Conservation (phyloP, 2,888 invertebrate species). For the Ommatoiulus sabulosus region DNA sequence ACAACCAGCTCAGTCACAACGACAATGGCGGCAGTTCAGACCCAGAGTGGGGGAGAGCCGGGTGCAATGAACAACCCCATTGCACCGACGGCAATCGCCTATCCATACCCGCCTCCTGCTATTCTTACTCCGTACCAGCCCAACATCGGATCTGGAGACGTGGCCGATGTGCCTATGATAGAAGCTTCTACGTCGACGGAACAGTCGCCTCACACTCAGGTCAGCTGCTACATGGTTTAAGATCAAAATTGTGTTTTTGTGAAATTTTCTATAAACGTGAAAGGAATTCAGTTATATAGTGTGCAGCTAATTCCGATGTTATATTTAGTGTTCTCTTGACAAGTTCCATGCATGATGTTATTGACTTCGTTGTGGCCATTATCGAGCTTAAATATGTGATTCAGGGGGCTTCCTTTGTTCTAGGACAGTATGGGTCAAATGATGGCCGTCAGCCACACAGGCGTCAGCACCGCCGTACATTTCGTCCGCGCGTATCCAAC, state of each 20-base stretch:
- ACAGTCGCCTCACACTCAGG: slow-evolving; percentile 49
- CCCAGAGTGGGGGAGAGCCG: slow-evolving; percentile 48
- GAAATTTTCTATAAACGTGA: not conserved
- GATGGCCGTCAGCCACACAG: slow-evolving; percentile 30
- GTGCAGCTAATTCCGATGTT: too few relatives aligned
- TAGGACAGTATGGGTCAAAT: slow-evolving; percentile 53
- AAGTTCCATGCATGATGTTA: too few relatives aligned
- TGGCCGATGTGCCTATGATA: slow-evolving; percentile 56
- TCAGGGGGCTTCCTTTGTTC: slow-evolving; percentile 50
- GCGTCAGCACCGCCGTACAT: slow-evolving; percentile 50
- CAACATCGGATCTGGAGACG: slow-evolving; percentile 53
- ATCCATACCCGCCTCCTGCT: slow-evolving; percentile 52
- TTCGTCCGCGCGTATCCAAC: slow-evolving; percentile 51
- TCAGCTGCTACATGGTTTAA: slow-evolving; percentile 19
- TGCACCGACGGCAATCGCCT: slow-evolving; percentile 45
- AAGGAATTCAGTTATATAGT: too few relatives aligned
- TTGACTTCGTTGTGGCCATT: not conserved
- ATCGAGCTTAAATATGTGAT: not conserved
- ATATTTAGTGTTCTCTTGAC: too few relatives aligned
- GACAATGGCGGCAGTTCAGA: slow-evolving; percentile 2
- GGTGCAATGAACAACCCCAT: slow-evolving; percentile 41
- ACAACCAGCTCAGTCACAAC: slow-evolving; percentile 27
- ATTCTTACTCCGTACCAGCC: slow-evolving; percentile 52
- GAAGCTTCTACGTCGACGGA: slow-evolving; percentile 58
- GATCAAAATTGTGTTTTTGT: not conserved